Evolutionary conservation across 1,140 invertebrate genomes (phyloP).

Genomic region (Parapsyche elsis): DNA sequence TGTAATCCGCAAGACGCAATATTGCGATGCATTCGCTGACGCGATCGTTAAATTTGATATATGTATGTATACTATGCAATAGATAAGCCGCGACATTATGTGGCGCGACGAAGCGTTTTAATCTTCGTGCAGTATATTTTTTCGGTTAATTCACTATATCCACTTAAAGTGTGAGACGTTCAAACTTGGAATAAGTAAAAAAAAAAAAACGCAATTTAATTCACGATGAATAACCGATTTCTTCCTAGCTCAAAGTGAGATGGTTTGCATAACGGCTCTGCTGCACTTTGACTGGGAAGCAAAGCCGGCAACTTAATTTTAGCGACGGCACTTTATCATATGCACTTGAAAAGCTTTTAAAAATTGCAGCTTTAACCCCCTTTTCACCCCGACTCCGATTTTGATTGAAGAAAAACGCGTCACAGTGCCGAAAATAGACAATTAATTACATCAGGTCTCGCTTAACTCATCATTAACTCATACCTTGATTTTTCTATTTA

Average conservation of each 20-base stretch:
- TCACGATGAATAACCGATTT: too few species aligned
- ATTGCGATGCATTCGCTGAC: constrained; percentile 23
- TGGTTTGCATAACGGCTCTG: neutral
- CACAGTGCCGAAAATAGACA: neutral
- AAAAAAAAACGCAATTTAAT: too few species aligned
- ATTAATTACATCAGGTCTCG: constrained; percentile 12
- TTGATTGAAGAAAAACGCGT: constrained; percentile 16
- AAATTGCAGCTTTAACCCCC: constrained; percentile 25
- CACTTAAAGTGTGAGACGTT: too few species aligned
- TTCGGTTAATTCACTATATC: too few species aligned
- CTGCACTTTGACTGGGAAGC: neutral
- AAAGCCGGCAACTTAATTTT: constrained; percentile 50
- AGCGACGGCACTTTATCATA: constrained; percentile 50
- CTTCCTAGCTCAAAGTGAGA: too few species aligned
- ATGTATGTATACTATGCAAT: neutral
- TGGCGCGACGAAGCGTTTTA: too few species aligned
- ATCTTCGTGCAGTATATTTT: too few species aligned
- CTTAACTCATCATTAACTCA: neutral
- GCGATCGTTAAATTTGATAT: constrained; percentile 28
- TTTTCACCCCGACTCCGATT: neutral
- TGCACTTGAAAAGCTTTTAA: constrained; percentile 55
- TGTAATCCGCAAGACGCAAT: constrained; percentile 31
- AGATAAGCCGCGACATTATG: too few species aligned
- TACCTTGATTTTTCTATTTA: neutral
- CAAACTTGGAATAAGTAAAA: too few species aligned